These are phyloP conservation scores for Coccyzus lansbergi DNA, from an alignment of 2,797 vertebrate genomes.

Conservation along the genomic window DNA sequence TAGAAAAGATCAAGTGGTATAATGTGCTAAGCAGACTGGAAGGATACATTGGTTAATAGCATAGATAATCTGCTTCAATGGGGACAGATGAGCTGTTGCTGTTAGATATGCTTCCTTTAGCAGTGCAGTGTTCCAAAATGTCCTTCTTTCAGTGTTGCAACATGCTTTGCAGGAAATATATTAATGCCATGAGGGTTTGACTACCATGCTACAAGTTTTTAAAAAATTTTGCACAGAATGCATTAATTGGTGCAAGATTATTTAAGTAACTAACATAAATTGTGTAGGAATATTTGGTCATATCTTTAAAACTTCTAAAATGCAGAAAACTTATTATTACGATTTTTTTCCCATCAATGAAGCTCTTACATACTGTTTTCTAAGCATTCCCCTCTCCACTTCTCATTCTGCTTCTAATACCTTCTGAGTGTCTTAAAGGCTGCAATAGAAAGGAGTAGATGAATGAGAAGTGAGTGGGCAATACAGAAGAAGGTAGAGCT, in stretches of 20 bases:
- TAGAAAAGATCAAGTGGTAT: background rate
- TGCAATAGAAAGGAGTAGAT: background rate
- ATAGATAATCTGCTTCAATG: background rate
- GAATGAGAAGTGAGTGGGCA: background rate
- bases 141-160: background rate
- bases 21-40: background rate
- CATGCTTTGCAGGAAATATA: background rate
- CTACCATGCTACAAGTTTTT: background rate
- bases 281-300: background rate
- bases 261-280: background rate
- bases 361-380: background rate
- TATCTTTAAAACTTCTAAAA: background rate
- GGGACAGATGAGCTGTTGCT: background rate
- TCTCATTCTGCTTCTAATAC: background rate
- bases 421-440: background rate
- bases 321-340: background rate
- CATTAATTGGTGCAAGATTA: background rate
- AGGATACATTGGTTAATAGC: background rate
- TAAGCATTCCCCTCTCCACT: background rate
- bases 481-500: background rate
- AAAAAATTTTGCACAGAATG: background rate
- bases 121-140: background rate
- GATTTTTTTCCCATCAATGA: background rate
- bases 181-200: background rate
- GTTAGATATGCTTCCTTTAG: background rate